phyloP scores from a whole-genome alignment of 2,888 invertebrate species.

The Galerucella nymphaeae region DNA sequence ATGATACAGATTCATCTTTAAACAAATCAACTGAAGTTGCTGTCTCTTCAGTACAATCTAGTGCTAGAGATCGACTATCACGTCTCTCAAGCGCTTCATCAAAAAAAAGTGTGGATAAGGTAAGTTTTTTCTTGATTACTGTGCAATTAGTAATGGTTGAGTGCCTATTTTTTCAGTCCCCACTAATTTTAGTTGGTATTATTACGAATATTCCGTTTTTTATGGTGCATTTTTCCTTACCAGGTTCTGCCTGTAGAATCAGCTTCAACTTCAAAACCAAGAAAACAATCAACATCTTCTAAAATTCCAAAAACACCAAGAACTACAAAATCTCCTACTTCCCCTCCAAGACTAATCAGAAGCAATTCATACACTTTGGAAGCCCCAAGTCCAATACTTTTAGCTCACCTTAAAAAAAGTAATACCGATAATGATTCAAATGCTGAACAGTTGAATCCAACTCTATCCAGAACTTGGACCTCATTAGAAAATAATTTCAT shows the following conservation, averaged over 20 bases:
- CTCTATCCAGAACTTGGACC: conserved; percentile 40
- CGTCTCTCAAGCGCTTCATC: conserved; percentile 13
- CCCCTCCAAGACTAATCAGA: conserved; percentile 69
- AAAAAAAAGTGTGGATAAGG: conserved; percentile 16
- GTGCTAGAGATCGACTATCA: conserved; percentile 21
- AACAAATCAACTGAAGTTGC: conserved; percentile 26
- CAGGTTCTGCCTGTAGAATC: not conserved
- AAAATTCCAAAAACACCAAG: conserved; percentile 3
- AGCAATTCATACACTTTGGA: conserved; percentile 85
- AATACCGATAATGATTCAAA: conserved; percentile 24
- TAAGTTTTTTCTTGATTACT: conserved; percentile 3
- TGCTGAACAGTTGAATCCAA: conserved; percentile 16
- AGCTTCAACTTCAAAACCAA: not conserved
- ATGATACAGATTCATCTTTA: conserved; percentile 25
- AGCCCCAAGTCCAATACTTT: conserved; percentile 79
- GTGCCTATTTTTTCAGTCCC: too few relatives aligned
- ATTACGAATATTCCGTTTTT: not conserved
- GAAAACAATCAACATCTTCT: conserved; percentile 8
- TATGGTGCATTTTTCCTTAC: not conserved
- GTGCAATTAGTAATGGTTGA: too few relatives aligned
- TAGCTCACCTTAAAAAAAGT: conserved; percentile 71
- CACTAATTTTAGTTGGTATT: not conserved
- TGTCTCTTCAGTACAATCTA: conserved; percentile 25
- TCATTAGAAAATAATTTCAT: conserved; percentile 46
- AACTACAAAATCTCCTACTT: not conserved